Conservation (phyloP, 1,140 invertebrate genomes). For the Drosophila auraria region DNA sequence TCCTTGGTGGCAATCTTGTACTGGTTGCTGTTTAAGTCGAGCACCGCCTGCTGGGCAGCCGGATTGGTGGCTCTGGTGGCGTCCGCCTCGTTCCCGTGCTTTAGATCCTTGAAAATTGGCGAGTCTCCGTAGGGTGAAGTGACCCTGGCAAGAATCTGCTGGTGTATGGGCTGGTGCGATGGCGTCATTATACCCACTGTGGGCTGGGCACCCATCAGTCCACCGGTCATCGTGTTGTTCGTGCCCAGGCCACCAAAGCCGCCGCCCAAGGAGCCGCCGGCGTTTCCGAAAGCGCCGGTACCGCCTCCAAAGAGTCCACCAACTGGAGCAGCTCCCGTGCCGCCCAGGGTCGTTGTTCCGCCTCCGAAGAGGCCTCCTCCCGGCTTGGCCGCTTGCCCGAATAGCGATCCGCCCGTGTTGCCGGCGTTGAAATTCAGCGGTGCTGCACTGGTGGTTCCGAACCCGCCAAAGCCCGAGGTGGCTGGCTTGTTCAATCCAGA, state of each 20-base stretch:
- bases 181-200: conserved; percentile 58
- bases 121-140: conserved; percentile 92
- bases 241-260: conserved; percentile 54
- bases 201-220: conserved; percentile 46
- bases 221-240: conserved; percentile 47
- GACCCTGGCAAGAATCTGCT: conserved; percentile 89
- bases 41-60: conserved; percentile 88
- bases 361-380: conserved; percentile 85
- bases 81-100: conserved; percentile 87
- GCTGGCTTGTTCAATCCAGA: conserved; percentile 86
- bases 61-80: conserved; percentile 91
- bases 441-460: conserved; percentile 69
- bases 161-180: conserved; percentile 86
- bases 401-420: conserved; percentile 84
- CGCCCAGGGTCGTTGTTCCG: conserved; percentile 47
- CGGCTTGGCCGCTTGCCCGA: conserved; percentile 72
- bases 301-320: conserved; percentile 85
- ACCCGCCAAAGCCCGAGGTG: conserved; percentile 84
- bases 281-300: conserved; percentile 62
- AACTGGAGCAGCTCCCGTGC: conserved; percentile 30
- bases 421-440: conserved; percentile 85
- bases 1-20: conserved; percentile 89
- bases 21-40: conserved; percentile 85
- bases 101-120: conserved; percentile 90
- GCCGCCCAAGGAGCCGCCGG: conserved; percentile 36